These are phyloP conservation scores for Florisuga fusca DNA, from an alignment of 2,797 vertebrate genomes.

Conservation along the genomic window DNA sequence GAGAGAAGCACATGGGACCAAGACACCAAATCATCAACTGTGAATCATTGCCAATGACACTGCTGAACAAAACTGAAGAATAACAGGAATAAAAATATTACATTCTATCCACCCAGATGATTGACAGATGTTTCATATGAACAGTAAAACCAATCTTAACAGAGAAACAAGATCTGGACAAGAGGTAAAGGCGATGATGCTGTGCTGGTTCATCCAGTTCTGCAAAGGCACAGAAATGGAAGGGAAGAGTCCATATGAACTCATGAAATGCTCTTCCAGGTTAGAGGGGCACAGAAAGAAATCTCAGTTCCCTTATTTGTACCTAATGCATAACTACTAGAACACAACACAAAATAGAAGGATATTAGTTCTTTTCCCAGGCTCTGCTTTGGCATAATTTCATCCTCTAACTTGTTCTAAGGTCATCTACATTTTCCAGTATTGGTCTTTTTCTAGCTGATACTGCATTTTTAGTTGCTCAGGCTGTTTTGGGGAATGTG, in stretches of 20 bases:
- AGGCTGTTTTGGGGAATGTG: rapidly evolving
- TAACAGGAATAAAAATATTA: not conserved
- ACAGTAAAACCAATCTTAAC: not conserved
- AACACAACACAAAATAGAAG: not conserved
- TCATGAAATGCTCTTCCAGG: not conserved
- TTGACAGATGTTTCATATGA: not conserved
- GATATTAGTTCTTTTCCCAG: not conserved
- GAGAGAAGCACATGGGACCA: not conserved
- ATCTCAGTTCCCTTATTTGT: not conserved
- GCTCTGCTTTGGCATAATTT: not conserved
- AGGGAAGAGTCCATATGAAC: not conserved
- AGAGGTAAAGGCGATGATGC: not conserved
- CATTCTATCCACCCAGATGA: not conserved
- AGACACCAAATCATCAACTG: not conserved
- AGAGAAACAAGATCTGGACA: not conserved
- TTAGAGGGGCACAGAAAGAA: not conserved
- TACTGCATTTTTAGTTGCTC: not conserved
- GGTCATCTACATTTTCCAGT: not conserved
- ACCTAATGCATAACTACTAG: not conserved
- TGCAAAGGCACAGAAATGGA: not conserved
- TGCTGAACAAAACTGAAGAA: not conserved
- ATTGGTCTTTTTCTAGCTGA: not conserved
- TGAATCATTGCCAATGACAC: not conserved
- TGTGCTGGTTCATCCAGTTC: not conserved
- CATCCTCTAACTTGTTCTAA: not conserved